A percentile compares a stretch with the other conserved stretches of the same genome.
These are phyloP conservation scores for Amblyopsis rosae DNA, from an alignment of 2,113 vertebrate species.

Conservation along the genomic window DNA sequence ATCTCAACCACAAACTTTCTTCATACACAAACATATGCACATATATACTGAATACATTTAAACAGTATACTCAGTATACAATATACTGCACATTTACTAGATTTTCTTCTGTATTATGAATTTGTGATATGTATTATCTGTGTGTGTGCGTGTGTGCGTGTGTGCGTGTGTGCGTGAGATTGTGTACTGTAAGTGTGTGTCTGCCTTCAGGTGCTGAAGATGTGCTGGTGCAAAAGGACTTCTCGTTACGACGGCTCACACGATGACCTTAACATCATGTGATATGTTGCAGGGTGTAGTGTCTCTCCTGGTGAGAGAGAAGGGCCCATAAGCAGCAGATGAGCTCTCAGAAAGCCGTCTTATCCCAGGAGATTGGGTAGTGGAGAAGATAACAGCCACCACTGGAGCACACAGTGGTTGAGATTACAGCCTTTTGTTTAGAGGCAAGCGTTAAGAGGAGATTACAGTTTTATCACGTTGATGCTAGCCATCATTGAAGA, in stretches of 20 bases:
- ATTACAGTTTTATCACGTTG: neutral
- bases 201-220: neutral
- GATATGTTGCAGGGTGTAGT: slow-evolving; percentile 2
- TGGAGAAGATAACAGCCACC: neutral
- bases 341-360: neutral
- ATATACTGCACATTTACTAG: neutral
- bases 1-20: slow-evolving; percentile 21
- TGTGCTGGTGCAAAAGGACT: slow-evolving; percentile 7
- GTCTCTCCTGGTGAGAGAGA: neutral
- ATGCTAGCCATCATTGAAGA: too few species aligned
- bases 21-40: neutral
- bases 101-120: neutral
- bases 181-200: neutral
- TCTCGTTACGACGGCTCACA: slow-evolving; percentile 24
- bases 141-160: slow-evolving; percentile 8
- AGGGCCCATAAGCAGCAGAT: slow-evolving; percentile 3
- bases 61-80: neutral
- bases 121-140: too few species aligned
- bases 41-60: neutral
- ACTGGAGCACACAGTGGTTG: neutral
- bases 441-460: neutral
- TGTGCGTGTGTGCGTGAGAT: neutral
- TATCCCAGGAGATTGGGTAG: neutral
- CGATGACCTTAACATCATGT: slow-evolving; percentile 16
- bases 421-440: neutral